Conservation (phyloP, 2,797 vertebrate genomes). For the Anolis apletophallus region DNA sequence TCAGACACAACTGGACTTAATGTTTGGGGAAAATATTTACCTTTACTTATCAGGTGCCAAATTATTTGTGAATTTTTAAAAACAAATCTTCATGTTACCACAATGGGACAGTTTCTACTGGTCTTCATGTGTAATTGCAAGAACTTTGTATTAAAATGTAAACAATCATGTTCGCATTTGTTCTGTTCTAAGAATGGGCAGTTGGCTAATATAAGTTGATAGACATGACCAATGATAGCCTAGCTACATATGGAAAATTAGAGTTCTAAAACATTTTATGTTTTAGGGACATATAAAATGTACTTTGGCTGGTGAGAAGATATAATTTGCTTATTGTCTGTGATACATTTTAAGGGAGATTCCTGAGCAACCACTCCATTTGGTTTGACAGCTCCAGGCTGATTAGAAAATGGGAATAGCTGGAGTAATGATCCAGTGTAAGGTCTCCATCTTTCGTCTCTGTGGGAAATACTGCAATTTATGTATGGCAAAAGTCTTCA, state of each 20-base stretch:
- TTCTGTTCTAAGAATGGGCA: constrained; percentile 13
- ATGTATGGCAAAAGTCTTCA: constrained; percentile 45
- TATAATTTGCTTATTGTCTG: constrained; percentile 49
- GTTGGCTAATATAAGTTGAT: neutral
- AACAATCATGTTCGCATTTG: neutral
- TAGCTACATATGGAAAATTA: constrained; percentile 12
- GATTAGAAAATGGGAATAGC: constrained; percentile 53
- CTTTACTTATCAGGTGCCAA: too few relatives aligned
- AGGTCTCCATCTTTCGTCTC: constrained; percentile 16
- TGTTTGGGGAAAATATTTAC: too few relatives aligned
- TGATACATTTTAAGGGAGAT: constrained; percentile 33
- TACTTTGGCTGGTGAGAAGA: constrained; percentile 30
- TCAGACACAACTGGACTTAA: too few relatives aligned
- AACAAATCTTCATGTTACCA: too few relatives aligned
- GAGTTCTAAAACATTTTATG: constrained; percentile 37
- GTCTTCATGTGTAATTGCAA: neutral
- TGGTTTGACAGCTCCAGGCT: constrained; percentile 40
- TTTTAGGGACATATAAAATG: constrained; percentile 18
- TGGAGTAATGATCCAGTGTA: constrained; percentile 8
- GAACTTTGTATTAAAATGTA: neutral
- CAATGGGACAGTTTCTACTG: neutral
- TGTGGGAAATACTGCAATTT: constrained; percentile 45
- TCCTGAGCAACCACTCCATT: constrained; percentile 20
- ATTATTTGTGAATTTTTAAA: too few relatives aligned
- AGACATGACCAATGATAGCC: neutral